phyloP scores from a whole-genome alignment of 2,888 invertebrate species.

The Bembecia ichneumoniformis region DNA sequence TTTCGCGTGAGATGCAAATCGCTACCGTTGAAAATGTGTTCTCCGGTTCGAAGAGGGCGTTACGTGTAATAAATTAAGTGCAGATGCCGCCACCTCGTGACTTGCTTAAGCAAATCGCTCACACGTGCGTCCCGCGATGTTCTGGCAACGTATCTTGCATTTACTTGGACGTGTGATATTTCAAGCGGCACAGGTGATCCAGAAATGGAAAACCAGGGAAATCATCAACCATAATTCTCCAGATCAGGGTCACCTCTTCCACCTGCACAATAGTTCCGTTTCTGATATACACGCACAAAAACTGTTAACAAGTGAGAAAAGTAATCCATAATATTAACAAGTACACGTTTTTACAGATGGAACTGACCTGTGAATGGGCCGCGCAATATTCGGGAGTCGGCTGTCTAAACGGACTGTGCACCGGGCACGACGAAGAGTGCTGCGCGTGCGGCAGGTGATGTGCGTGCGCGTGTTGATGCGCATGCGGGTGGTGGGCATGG shows the following conservation, averaged over 20 bases:
- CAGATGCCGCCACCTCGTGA: slow-evolving; percentile 37
- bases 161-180: slow-evolving; percentile 6
- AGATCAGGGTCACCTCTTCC: slow-evolving; percentile 11
- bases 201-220: slow-evolving; percentile 13
- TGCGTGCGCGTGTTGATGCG: slow-evolving; percentile 47
- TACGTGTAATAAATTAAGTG: slow-evolving; percentile 42
- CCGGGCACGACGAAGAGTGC: slow-evolving; percentile 76
- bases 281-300: neutral
- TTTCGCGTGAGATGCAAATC: slow-evolving; percentile 26
- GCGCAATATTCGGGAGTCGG: slow-evolving; percentile 65
- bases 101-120: slow-evolving; percentile 20
- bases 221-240: slow-evolving; percentile 12
- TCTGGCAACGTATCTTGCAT: slow-evolving; percentile 6
- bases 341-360: neutral
- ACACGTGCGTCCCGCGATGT: slow-evolving; percentile 17
- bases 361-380: slow-evolving; percentile 59
- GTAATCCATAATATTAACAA: neutral
- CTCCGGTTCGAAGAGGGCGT: slow-evolving; percentile 11
- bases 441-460: slow-evolving; percentile 64
- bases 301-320: neutral
- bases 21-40: slow-evolving; percentile 29
- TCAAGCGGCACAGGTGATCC: slow-evolving; percentile 10
- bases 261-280: slow-evolving; percentile 1
- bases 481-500: slow-evolving; percentile 37
- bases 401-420: slow-evolving; percentile 82